Evolutionary conservation across 64 coral and sea anemone species (phyloP), one percentile per base, ranked within the genome.

Genomic region (Platygyra sinensis): DNA sequence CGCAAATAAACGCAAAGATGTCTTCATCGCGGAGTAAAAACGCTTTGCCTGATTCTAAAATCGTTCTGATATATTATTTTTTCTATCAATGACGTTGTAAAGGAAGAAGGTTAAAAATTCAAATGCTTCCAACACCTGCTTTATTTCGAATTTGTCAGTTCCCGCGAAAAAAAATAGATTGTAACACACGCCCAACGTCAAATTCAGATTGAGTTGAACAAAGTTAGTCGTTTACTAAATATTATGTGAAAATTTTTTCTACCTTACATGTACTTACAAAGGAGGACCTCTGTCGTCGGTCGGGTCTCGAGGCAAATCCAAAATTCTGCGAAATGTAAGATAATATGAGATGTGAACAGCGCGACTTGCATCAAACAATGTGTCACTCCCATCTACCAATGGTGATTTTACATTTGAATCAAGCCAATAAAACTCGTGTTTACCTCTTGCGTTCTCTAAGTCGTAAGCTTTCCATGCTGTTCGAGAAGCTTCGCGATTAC

Each of bases 391-490:
- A 85, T 71, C 81, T 50, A 51, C 81, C 81, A 85, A 85, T 85
- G 81, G 28, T 49, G 39, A 71, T 85, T 85, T 71, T 85, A 63
- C 63, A 71, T 50, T 85, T 17, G 36, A 85, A 85, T 69, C 62
- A 85, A 38, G 36, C 62, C 81, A 71, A 85, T 63, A 51, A 85
- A 71, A 20, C 38, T 24, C 27, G 42, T 85, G 81, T 85, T 85
- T 85, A 85, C 81, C 81, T 85, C 81, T 85, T 36, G 62, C 81
- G 81, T 85, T 85, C 81, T 67, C 62, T 85, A 51, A 85, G 62
- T 19, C 63, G 81, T 65, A 85, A 85, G 24, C 62, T 19, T 72
- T 85, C 81, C 81, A 85, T 85, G 16, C 8, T 51, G 38, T 51
- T 85, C 62, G 50, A 52, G 64, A 42, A 28, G 63, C 20, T 38